These are phyloP conservation scores for Mungos mungo DNA, from an alignment of 2,113 vertebrate genomes.

Conservation along the genomic window DNA sequence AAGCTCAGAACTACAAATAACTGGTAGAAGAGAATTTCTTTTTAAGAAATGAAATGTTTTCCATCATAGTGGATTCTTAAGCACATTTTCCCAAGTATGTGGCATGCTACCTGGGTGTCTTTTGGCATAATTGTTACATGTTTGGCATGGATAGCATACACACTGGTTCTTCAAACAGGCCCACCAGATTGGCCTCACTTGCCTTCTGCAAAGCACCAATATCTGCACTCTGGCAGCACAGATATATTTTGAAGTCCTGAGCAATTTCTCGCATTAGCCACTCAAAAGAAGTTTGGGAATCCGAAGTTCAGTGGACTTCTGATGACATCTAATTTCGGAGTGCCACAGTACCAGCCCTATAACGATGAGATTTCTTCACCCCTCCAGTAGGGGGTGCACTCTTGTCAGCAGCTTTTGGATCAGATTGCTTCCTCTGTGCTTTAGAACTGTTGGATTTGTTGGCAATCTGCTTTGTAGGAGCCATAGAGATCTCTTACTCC, in stretches of 20 bases:
- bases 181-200: not conserved
- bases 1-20: constrained; percentile 2
- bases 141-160: not conserved
- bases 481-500: not conserved
- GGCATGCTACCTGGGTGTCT: not conserved
- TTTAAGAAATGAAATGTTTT: not conserved
- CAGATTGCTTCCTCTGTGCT: not conserved
- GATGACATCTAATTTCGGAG: not conserved
- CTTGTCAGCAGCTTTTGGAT: not conserved
- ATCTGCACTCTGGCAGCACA: not conserved
- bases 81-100: not conserved
- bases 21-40: not conserved
- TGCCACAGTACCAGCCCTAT: not conserved
- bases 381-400: not conserved
- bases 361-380: not conserved
- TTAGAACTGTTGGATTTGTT: not conserved
- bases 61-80: not conserved
- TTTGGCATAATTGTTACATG: not conserved
- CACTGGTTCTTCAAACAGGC: not conserved
- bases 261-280: not conserved
- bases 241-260: not conserved
- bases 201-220: not conserved
- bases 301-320: not conserved
- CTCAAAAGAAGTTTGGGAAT: not conserved
- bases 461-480: not conserved